Conservation (phyloP, 64 coral and sea anemone species). For the Trachythela sp. region DNA sequence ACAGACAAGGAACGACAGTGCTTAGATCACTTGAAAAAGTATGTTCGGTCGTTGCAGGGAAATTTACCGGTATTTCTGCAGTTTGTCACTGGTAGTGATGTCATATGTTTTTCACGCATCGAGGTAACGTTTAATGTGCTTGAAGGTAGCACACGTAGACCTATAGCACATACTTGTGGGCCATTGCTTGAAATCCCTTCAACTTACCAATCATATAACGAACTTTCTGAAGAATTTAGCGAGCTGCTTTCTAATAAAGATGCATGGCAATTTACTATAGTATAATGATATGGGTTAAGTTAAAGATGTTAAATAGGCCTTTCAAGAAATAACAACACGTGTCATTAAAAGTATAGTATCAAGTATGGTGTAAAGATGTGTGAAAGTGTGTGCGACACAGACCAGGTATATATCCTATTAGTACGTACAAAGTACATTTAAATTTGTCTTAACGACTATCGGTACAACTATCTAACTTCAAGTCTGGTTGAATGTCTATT, state of each 20-base stretch:
- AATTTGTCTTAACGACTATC: no score
- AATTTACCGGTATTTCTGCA: background rate
- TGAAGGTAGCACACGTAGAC: background rate
- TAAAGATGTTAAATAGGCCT: background rate
- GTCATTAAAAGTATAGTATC: no score
- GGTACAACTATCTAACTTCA: no score
- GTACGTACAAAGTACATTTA: no score
- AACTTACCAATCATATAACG: slow-evolving; percentile 1
- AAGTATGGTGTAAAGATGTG: no score
- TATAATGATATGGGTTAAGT: background rate
- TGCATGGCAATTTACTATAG: slow-evolving; percentile 9
- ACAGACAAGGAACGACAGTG: background rate
- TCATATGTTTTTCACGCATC: background rate
- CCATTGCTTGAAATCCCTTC: background rate
- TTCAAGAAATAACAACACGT: background rate
- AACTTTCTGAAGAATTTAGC: slow-evolving; percentile 7
- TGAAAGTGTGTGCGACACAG: no score
- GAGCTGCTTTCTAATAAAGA: background rate
- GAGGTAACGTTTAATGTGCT: background rate
- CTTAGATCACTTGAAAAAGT: background rate
- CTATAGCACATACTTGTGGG: background rate
- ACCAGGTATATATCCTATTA: no score
- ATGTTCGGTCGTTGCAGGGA: background rate
- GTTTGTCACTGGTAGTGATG: background rate
- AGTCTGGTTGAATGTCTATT: no score